Evolutionary conservation across 2,113 vertebrate genomes (phyloP), one percentile per base, ranked within the genome.

Genomic region (Sisor rabdophorus): DNA sequence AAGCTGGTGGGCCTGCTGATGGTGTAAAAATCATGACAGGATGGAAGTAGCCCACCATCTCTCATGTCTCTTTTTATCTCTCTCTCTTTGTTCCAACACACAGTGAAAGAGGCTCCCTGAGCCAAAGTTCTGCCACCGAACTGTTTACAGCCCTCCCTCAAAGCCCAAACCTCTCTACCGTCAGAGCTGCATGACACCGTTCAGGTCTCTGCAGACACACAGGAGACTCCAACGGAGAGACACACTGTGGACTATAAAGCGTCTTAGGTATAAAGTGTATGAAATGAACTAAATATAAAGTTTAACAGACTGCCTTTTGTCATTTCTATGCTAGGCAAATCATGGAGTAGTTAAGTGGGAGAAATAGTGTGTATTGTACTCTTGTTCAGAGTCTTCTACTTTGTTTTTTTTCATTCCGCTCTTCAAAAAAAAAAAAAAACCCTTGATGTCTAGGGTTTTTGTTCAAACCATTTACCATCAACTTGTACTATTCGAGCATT

Each of bases 91-190:
- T 71, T 30, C 72, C 69, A 36, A 36, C 74, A 28, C 68, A 84
- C 82, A 75, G 56, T 63, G 53, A 71, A 30, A 71, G 67, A 63
- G 28, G 28, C 36, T 48, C 26, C 32, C 48, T 63, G 56, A 70
- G 65, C 72, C 48, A 71, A 71, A 74, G 64, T 64, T 77, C 75
- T 77, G 65, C 75, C 60, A 71, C 59, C 75, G 63, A 81, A 81
- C 82, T 79, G 89, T 91, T 91, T 90, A 91, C 88, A 89, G 75
- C 79, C 80, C 78, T 73, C 67, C 50, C 32, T 36, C 79, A 16
- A 26, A 40, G 40, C 52, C 24, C 19, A 13, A 17, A 48, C 60
- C 40, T 26, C 44, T 44, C 40, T 44, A 44, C 69, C 50, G 28
- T 68, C 65, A 61, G 76, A 85, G 81, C 81, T 72, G 73, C 77